Conservation (phyloP, 1,140 invertebrate genomes). For the Brachionus plicatilis region DNA sequence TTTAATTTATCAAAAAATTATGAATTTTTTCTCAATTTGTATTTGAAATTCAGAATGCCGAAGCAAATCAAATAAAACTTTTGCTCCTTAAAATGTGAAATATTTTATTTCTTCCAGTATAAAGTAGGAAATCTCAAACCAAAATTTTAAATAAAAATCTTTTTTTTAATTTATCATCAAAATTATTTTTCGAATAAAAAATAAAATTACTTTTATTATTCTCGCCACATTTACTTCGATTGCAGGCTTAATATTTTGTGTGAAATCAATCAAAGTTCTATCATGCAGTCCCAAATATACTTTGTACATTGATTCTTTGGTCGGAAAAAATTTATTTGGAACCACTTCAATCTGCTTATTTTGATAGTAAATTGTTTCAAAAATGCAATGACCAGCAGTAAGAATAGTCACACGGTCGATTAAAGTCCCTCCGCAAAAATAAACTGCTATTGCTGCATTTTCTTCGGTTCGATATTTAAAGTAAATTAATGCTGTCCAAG, state of each 20-base stretch:
- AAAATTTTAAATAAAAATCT: too few species aligned
- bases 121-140: too few species aligned
- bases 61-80: too few species aligned
- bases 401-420: slow-evolving; percentile 66
- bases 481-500: slow-evolving; percentile 17
- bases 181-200: too few species aligned
- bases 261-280: background rate
- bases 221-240: background rate
- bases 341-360: background rate
- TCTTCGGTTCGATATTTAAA: background rate
- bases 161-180: too few species aligned
- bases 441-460: background rate
- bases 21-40: too few species aligned
- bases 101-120: too few species aligned
- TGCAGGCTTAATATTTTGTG: background rate
- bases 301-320: slow-evolving; percentile 8
- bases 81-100: too few species aligned
- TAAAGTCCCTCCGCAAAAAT: slow-evolving; percentile 68
- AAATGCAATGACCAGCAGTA: slow-evolving; percentile 68
- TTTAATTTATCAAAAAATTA: too few species aligned
- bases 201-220: background rate
- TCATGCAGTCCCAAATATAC: slow-evolving; percentile 31
- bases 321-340: background rate
- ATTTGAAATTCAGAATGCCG: too few species aligned
- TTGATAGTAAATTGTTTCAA: background rate